Percentiles rank a stretch among this genome's conserved stretches.
Conservation (phyloP, 2,113 vertebrate species). For the Osmerus eperlanus region DNA sequence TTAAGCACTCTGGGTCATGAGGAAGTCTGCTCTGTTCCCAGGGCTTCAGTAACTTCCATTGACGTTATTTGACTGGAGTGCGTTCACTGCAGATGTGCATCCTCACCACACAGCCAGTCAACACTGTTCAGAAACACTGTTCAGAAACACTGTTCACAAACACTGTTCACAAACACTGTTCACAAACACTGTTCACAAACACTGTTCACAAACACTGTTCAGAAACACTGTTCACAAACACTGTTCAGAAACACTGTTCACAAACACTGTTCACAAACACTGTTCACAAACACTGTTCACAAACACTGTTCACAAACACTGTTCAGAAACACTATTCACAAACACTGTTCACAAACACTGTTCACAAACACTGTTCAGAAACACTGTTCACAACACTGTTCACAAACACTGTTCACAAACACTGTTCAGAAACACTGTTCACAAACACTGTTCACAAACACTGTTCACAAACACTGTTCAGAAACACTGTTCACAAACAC, state of each 20-base stretch:
- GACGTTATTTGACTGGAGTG: constrained; percentile 33
- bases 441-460: constrained; percentile 33
- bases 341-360: no score
- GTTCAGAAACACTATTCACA: no score
- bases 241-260: no score
- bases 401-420: no score
- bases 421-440: constrained; percentile 24
- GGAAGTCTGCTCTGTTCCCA: constrained; percentile 13
- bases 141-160: constrained; percentile 5
- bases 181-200: background rate
- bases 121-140: constrained; percentile 42
- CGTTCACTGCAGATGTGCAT: no score
- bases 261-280: no score
- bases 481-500: no score
- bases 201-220: background rate
- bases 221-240: no score
- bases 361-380: constrained; percentile 3
- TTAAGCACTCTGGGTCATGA: constrained; percentile 31
- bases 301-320: constrained; percentile 30
- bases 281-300: constrained; percentile 29
- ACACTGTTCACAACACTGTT: no score
- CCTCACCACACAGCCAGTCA: constrained; percentile 40
- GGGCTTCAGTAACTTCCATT: constrained; percentile 35
- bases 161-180: no score
- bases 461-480: no score